These are phyloP conservation scores for Rhizoglyphus robini DNA, from an alignment of 1,140 invertebrate species.

Conservation along the genomic window DNA sequence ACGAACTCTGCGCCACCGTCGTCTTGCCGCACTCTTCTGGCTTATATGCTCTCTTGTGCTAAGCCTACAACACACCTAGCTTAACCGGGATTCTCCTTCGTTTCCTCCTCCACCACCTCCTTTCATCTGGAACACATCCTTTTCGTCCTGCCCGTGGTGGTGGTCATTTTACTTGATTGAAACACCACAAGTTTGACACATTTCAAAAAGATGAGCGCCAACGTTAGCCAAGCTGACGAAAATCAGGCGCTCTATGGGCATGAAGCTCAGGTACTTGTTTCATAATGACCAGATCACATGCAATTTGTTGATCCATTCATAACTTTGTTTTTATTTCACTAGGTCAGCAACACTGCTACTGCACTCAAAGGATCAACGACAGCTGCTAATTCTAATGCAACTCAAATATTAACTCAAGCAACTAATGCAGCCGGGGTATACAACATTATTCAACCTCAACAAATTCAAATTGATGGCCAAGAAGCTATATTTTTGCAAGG, in stretches of 20 bases:
- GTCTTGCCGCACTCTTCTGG: background rate
- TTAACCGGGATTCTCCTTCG: slow-evolving; percentile 11
- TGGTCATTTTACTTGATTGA: background rate
- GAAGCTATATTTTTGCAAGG: slow-evolving; percentile 72
- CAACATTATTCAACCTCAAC: slow-evolving; percentile 39
- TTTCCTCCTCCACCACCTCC: slow-evolving; percentile 11
- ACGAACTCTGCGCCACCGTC: background rate
- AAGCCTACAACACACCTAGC: slow-evolving; percentile 12
- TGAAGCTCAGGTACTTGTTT: background rate
- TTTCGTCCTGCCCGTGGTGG: slow-evolving; percentile 3
- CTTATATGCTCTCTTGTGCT: background rate
- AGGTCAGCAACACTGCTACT: background rate
- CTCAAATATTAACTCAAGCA: slow-evolving; percentile 36
- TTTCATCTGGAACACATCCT: slow-evolving; percentile 8
- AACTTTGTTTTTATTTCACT: background rate
- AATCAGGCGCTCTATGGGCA: background rate
- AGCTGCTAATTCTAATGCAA: slow-evolving; percentile 27
- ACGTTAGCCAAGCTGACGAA: background rate
- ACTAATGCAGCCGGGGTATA: slow-evolving; percentile 42
- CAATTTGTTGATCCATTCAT: background rate
- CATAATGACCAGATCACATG: background rate
- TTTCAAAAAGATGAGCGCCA: background rate
- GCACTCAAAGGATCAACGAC: slow-evolving; percentile 9
- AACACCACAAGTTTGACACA: background rate
- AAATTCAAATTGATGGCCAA: slow-evolving; percentile 75